phyloP scores from a whole-genome alignment of 1,140 invertebrate species.

The Conus ventricosus region DNA sequence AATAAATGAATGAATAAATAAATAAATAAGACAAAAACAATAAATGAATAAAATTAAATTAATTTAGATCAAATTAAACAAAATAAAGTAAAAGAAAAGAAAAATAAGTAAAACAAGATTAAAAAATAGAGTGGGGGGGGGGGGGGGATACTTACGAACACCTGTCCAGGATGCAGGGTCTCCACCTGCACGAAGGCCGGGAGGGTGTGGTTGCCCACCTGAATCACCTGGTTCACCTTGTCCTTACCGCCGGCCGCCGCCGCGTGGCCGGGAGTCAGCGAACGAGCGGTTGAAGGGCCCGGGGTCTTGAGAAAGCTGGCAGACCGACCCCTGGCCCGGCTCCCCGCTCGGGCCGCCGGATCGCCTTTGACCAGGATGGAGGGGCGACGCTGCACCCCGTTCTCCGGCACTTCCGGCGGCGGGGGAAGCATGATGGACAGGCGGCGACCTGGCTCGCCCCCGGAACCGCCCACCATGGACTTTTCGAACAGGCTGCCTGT shows the following conservation, averaged over 20 bases:
- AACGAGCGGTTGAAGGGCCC: constrained; percentile 7
- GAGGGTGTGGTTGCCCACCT: constrained; percentile 43
- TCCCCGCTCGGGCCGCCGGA: not conserved
- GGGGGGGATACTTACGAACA: constrained; percentile 63
- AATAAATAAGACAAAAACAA: no score
- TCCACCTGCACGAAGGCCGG: constrained; percentile 72
- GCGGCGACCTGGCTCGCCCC: not conserved
- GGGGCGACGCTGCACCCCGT: not conserved
- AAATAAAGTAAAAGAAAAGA: no score
- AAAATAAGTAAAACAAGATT: no score
- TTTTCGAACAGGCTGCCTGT: constrained; percentile 2
- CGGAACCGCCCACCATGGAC: not conserved
- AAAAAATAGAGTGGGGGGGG: no score
- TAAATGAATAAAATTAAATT: no score
- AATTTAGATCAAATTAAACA: no score
- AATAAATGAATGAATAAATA: no score
- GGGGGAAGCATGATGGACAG: not conserved
- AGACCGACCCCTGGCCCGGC: constrained; percentile 23
- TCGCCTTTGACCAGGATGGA: not conserved
- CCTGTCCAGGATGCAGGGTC: constrained; percentile 66
- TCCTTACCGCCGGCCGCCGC: not conserved
- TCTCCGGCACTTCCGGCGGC: not conserved
- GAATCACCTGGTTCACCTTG: constrained; percentile 37
- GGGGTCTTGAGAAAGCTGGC: constrained; percentile 49
- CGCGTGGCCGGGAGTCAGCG: not conserved